Percentiles rank a stretch among this genome's conserved stretches.
phyloP scores from a whole-genome alignment of 2,113 vertebrate species.

The Psettodes erumei region DNA sequence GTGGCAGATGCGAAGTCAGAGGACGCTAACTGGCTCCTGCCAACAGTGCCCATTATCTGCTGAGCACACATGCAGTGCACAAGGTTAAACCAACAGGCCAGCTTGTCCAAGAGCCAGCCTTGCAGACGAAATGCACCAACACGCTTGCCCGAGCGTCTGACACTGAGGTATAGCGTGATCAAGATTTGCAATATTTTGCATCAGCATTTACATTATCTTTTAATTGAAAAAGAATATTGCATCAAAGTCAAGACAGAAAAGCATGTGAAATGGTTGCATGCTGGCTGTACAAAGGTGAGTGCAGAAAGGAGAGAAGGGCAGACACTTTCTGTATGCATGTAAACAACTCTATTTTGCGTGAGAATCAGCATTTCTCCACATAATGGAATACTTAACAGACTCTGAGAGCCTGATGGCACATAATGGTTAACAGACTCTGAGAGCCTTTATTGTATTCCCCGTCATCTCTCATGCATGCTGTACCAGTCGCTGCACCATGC shows the following conservation, averaged over 20 bases:
- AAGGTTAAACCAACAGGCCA: conserved; percentile 64
- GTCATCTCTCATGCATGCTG: conserved; percentile 42
- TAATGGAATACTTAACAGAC: conserved; percentile 62
- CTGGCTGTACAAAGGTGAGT: not conserved
- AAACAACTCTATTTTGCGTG: conserved; percentile 70
- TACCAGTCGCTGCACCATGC: conserved; percentile 9
- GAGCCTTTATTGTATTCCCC: conserved; percentile 49
- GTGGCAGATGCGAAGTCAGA: conserved; percentile 61
- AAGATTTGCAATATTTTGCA: too few relatives aligned
- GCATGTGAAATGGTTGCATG: conserved; percentile 31
- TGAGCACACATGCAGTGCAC: conserved; percentile 56
- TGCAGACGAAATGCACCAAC: conserved; percentile 31
- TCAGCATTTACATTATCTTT: too few relatives aligned
- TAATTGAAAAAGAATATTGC: not conserved
- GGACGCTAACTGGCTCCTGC: conserved; percentile 64
- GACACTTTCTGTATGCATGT: conserved; percentile 44
- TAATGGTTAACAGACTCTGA: conserved; percentile 61
- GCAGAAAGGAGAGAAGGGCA: not conserved
- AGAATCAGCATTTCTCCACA: too few relatives aligned
- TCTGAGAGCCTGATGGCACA: too few relatives aligned
- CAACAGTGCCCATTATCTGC: conserved; percentile 65
- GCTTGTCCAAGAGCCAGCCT: conserved; percentile 47
- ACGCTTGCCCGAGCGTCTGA: conserved; percentile 15
- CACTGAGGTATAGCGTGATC: too few relatives aligned
- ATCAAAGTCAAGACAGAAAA: conserved; percentile 2